These are phyloP conservation scores for Calephelis virginiensis DNA, from an alignment of 1,140 invertebrate species.

Conservation along the genomic window DNA sequence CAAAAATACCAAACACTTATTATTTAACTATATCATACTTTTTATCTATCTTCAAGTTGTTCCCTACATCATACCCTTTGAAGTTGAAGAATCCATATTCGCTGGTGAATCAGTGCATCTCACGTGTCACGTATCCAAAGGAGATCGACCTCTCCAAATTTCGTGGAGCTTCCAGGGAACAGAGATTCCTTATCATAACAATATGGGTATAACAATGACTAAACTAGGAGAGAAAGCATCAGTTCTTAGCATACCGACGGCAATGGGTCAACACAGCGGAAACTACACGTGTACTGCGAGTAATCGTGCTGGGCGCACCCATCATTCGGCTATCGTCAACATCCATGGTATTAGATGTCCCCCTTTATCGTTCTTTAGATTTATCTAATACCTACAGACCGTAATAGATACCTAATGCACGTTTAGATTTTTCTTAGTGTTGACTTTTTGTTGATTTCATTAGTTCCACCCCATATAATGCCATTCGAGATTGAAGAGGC, in stretches of 20 bases:
- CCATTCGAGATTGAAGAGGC: conserved; percentile 83
- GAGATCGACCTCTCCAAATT: conserved; percentile 84
- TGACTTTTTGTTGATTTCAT: conserved; percentile 63
- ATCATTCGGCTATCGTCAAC: conserved; percentile 83
- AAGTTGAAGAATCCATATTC: conserved; percentile 83
- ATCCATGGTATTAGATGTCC: conserved; percentile 85
- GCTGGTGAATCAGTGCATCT: conserved; percentile 85
- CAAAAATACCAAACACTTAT: conserved; percentile 81
- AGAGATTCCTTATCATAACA: conserved; percentile 79
- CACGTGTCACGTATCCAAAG: conserved; percentile 84
- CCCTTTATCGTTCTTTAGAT: conserved; percentile 39
- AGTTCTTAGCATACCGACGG: conserved; percentile 86
- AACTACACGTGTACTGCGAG: conserved; percentile 89
- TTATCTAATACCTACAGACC: conserved; percentile 29
- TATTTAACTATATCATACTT: conserved; percentile 33
- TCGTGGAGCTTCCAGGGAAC: conserved; percentile 80
- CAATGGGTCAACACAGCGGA: conserved; percentile 85
- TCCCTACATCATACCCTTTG: conserved; percentile 84
- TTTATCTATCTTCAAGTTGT: conserved; percentile 65
- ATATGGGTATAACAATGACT: conserved; percentile 83
- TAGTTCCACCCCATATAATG: conserved; percentile 86
- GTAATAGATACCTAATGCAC: conserved; percentile 65
- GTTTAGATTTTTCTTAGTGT: conserved; percentile 71
- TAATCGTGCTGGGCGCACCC: conserved; percentile 85
- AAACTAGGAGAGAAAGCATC: conserved; percentile 88